Conservation (phyloP, 2,888 invertebrate species). For the Slavum lentiscoides region DNA sequence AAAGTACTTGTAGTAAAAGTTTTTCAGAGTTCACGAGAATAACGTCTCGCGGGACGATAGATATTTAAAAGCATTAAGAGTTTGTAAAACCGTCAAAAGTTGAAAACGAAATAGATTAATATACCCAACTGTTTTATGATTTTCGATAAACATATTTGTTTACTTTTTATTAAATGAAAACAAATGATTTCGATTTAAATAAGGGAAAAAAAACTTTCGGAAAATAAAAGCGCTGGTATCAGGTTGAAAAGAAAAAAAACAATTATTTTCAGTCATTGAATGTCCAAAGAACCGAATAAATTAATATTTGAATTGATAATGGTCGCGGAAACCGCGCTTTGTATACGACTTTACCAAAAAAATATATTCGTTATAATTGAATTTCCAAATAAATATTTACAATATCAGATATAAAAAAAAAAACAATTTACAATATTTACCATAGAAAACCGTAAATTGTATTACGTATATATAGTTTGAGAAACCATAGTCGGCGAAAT, state of each 20-base stretch:
- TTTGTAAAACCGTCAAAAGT: background rate
- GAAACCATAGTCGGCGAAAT: background rate
- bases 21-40: background rate
- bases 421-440: background rate
- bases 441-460: background rate
- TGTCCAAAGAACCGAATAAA: background rate
- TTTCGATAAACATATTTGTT: background rate
- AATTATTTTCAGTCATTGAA: background rate
- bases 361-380: background rate
- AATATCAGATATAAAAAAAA: background rate
- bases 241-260: background rate
- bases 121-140: background rate
- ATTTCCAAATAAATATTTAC: background rate
- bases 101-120: background rate
- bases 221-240: too few species aligned
- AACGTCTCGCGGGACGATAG: background rate
- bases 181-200: background rate
- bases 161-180: background rate
- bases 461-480: background rate
- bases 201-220: background rate
- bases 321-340: background rate
- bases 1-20: background rate
- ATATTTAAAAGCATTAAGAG: background rate
- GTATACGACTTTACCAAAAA: background rate
- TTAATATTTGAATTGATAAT: background rate